A percentile compares a stretch with the other conserved stretches of the same genome.
These are phyloP conservation scores for Hystrix cristata DNA, from an alignment of 2,113 vertebrate genomes.

Conservation along the genomic window DNA sequence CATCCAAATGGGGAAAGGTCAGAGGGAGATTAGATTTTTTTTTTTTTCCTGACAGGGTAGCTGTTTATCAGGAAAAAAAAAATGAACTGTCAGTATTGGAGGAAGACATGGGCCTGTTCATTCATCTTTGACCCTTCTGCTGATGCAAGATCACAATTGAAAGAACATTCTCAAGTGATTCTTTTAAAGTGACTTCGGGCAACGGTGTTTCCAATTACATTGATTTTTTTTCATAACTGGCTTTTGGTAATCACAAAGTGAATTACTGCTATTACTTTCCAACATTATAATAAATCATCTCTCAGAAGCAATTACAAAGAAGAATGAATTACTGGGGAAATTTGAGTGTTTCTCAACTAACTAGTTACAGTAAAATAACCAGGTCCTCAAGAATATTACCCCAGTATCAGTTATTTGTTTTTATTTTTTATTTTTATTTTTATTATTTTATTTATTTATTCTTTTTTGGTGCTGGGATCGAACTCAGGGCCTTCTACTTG, in stretches of 20 bases:
- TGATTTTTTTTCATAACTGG: constrained; percentile 61
- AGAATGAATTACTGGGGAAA: neutral
- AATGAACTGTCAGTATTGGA: neutral
- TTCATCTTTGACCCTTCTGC: neutral
- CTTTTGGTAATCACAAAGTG: constrained; percentile 49
- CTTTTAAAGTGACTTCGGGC: constrained; percentile 30
- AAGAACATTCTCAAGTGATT: constrained; percentile 29
- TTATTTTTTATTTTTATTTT: neutral
- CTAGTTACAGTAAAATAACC: neutral
- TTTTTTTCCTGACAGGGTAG: neutral
- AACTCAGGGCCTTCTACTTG: too few species aligned
- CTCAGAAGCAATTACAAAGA: neutral
- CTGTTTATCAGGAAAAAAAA: constrained; percentile 53
- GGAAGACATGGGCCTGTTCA: neutral
- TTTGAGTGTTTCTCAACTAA: neutral
- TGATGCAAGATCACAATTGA: neutral
- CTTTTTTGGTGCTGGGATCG: too few species aligned
- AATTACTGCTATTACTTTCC: constrained; percentile 40
- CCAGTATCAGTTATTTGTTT: neutral
- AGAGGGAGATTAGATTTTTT: constrained; percentile 15
- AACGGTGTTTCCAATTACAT: constrained; percentile 17
- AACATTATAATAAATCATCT: neutral
- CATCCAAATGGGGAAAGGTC: constrained; percentile 55
- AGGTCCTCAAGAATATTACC: neutral
- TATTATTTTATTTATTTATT: too few species aligned